Conservation (phyloP, 2,888 invertebrate species). For the Morpho helenor region DNA sequence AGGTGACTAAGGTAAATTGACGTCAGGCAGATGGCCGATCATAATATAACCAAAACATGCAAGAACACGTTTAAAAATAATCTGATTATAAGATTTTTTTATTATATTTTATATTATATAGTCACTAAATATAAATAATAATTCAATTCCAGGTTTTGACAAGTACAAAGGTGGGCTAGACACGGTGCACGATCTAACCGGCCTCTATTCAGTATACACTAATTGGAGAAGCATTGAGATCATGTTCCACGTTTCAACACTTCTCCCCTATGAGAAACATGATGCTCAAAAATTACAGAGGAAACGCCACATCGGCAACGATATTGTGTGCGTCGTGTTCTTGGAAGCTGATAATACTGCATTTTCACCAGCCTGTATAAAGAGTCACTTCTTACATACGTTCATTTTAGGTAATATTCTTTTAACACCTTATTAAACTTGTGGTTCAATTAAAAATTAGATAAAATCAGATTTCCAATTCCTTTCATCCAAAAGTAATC, state of each 20-base stretch:
- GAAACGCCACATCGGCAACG: conserved; percentile 96
- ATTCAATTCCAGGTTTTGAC: conserved; percentile 84
- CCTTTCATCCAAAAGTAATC: too few species aligned
- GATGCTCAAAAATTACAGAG: conserved; percentile 96
- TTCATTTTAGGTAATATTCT: conserved; percentile 86
- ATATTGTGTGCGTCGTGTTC: conserved; percentile 96
- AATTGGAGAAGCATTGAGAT: conserved; percentile 98
- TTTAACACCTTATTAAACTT: background rate
- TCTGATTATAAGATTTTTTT: too few species aligned
- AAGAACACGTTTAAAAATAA: too few species aligned
- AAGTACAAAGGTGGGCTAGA: conserved; percentile 97
- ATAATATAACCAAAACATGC: too few species aligned
- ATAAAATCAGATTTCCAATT: too few species aligned
- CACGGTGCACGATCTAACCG: conserved; percentile 95
- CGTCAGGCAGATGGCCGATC: too few species aligned
- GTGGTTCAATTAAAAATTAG: too few species aligned
- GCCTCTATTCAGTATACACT: conserved; percentile 94
- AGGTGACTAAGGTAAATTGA: too few species aligned
- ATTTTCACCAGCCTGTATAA: conserved; percentile 96
- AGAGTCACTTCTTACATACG: conserved; percentile 96
- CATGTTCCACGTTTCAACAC: conserved; percentile 96
- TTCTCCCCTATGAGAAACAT: conserved; percentile 94
- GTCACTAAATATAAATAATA: too few species aligned
- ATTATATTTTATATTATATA: too few species aligned
- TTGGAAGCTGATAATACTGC: conserved; percentile 95